These are phyloP conservation scores for Andrena praecox DNA, from an alignment of 2,888 invertebrate genomes.

Conservation along the genomic window DNA sequence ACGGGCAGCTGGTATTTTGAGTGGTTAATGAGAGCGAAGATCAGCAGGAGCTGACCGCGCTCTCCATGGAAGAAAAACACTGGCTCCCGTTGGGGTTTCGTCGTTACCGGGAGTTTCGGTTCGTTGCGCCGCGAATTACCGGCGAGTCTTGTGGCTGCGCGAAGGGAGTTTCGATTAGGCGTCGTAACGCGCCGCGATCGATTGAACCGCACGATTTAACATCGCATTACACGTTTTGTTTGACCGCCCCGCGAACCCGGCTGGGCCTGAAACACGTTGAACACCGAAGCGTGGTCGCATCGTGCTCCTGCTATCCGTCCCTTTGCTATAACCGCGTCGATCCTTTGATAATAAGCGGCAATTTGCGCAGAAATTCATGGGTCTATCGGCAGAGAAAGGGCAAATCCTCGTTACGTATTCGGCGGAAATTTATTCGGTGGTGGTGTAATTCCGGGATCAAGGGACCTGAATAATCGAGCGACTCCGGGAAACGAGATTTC, in stretches of 20 bases:
- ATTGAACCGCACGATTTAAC: slow-evolving; percentile 62
- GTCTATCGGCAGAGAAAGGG: slow-evolving; percentile 7
- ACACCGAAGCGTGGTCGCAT: slow-evolving; percentile 14
- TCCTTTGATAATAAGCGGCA: slow-evolving; percentile 36
- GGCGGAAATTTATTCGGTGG: slow-evolving; percentile 35
- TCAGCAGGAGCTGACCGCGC: not conserved
- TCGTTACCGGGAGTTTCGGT: not conserved
- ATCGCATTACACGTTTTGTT: slow-evolving; percentile 55
- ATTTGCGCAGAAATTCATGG: slow-evolving; percentile 43
- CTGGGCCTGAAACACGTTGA: slow-evolving; percentile 33
- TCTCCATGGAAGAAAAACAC: not conserved
- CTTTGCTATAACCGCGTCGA: not conserved
- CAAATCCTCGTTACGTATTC: slow-evolving; percentile 48
- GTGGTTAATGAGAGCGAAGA: slow-evolving; percentile 16
- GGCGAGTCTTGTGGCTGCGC: slow-evolving; percentile 7
- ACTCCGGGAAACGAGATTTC: slow-evolving; percentile 16
- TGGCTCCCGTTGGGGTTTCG: not conserved
- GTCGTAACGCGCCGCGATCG: slow-evolving; percentile 48
- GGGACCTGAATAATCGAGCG: slow-evolving; percentile 40
- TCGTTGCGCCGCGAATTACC: not conserved
- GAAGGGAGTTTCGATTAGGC: slow-evolving; percentile 50
- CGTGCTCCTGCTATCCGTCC: not conserved
- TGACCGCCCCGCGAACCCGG: slow-evolving; percentile 45
- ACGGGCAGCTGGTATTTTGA: not conserved
- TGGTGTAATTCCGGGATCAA: slow-evolving; percentile 31